A percentile compares a stretch with the other conserved stretches of the same genome.
These are phyloP conservation scores for Opisthocomus hoazin DNA, from an alignment of 2,113 vertebrate genomes.

Conservation along the genomic window DNA sequence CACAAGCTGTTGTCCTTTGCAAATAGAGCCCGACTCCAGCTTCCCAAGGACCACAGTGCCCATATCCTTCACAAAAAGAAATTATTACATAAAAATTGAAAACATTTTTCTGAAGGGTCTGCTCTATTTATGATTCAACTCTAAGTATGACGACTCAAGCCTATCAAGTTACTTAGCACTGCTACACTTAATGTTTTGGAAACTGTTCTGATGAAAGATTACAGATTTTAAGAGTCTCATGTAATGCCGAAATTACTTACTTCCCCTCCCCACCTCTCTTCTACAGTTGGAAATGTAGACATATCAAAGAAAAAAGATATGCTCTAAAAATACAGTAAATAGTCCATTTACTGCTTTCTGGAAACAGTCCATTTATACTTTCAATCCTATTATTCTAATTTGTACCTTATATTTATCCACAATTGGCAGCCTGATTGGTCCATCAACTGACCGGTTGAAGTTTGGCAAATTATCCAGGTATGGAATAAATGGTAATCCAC, in stretches of 20 bases:
- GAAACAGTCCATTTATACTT: not conserved
- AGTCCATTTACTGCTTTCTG: not conserved
- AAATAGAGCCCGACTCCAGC: constrained; percentile 93
- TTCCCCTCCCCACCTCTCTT: not conserved
- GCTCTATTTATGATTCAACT: not conserved
- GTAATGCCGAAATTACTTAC: not conserved
- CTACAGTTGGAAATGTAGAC: not conserved
- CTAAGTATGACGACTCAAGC: not conserved
- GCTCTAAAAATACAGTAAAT: not conserved
- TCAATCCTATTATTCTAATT: not conserved
- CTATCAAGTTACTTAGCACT: not conserved
- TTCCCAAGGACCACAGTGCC: constrained; percentile 95
- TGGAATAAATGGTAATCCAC: constrained; percentile 95
- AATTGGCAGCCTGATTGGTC: constrained; percentile 96
- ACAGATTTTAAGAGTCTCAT: not conserved
- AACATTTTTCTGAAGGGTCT: not conserved
- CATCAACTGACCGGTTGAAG: constrained; percentile 91
- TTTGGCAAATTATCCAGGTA: constrained; percentile 98
- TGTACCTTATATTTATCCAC: constrained; percentile 99
- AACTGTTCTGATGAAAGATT: not conserved
- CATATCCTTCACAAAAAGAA: constrained; percentile 84
- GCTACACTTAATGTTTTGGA: not conserved
- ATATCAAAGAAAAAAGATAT: not conserved
- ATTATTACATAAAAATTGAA: not conserved
- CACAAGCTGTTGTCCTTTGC: constrained; percentile 94